Percentiles rank a stretch among this genome's conserved stretches.
Evolutionary conservation across 2,888 invertebrate species (phyloP).

Genomic region (Amorpha juglandis): DNA sequence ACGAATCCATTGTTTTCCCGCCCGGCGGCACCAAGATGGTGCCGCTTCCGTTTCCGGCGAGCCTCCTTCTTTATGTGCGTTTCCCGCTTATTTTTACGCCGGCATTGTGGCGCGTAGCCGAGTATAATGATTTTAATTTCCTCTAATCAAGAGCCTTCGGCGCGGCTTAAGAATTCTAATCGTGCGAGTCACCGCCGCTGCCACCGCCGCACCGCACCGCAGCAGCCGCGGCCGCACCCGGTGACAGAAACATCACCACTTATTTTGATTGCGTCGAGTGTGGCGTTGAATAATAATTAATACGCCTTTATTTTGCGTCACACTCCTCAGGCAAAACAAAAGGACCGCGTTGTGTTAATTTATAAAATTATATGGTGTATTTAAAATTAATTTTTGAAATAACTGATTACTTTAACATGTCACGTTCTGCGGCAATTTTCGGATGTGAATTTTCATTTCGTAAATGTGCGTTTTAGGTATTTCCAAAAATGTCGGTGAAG

Average conservation of each 20-base stretch:
- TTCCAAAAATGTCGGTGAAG: constrained; percentile 51
- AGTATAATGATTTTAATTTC: constrained; percentile 85
- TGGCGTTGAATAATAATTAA: constrained; percentile 84
- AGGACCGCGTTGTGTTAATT: constrained; percentile 67
- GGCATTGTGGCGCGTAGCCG: constrained; percentile 76
- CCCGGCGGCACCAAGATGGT: constrained; percentile 85
- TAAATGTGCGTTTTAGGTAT: constrained; percentile 39
- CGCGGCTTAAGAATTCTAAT: constrained; percentile 84
- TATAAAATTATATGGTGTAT: constrained; percentile 49
- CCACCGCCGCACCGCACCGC: constrained; percentile 47
- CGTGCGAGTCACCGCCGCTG: constrained; percentile 59
- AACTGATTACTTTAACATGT: constrained; percentile 24
- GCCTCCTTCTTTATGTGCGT: constrained; percentile 82
- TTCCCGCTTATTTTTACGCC: constrained; percentile 81
- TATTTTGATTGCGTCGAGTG: constrained; percentile 84
- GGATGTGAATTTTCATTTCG: constrained; percentile 36
- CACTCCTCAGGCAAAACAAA: constrained; percentile 69
- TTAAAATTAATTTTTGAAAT: constrained; percentile 24
- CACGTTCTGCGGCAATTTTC: constrained; percentile 29
- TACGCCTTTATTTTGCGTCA: constrained; percentile 79
- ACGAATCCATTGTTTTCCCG: constrained; percentile 89
- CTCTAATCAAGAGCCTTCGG: constrained; percentile 84
- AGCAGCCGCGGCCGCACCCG: constrained; percentile 53
- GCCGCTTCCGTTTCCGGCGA: constrained; percentile 83
- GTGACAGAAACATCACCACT: constrained; percentile 84